Base-by-base conservation (phyloP, 2,888 invertebrate species). In the Autographa pulchrina region DNA sequence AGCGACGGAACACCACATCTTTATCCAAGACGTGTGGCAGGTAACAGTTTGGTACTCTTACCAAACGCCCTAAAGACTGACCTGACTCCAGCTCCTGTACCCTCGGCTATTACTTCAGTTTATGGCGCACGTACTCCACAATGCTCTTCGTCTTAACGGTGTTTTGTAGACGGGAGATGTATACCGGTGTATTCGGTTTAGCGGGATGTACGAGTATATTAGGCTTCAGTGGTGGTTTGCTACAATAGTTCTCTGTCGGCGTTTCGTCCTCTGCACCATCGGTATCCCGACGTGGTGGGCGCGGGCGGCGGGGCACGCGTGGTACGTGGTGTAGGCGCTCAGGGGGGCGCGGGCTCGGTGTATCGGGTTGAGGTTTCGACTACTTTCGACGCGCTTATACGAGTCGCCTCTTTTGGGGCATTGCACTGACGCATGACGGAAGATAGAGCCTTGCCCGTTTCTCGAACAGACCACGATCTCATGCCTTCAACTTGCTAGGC, bases 401-500 rank as follows among this genome's bases (percentile, higher is more conserved):
- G 25, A 25, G 25, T 25, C 25, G 25, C 25, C 25, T 25, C 25
- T 25, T 25, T 3, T 25, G 25, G 25, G 25, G 25, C 25, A 25
- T 25, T 25, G 3, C 25, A 25, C 3, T 25, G 25, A 25, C 25
- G 25, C 25, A 25, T 25, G 25, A 25, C 25, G 25, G 25, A n/a
- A n/a, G n/a, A 25, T 25, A 25, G 25, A 2, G 25, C 25, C 35
- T 35, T 35, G 0, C 6, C 8, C 5, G 7, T 8, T 8, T 35
- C 35, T 35, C 7, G 7, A 35, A 8, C 0, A 8, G 6, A 35
- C 35, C 16, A 1, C 14, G 14, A 16, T 48, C 5, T 35, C 35
- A 43, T 58, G 41, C 2, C 7, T 18, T 35, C 2, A 2, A 38
- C 54, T 2, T 41, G 4, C n/a, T 77, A 94, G 95, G 95, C 31